Evolutionary conservation across 2,113 vertebrate species (phyloP).

Genomic region (Cyphotilapia sp.): DNA sequence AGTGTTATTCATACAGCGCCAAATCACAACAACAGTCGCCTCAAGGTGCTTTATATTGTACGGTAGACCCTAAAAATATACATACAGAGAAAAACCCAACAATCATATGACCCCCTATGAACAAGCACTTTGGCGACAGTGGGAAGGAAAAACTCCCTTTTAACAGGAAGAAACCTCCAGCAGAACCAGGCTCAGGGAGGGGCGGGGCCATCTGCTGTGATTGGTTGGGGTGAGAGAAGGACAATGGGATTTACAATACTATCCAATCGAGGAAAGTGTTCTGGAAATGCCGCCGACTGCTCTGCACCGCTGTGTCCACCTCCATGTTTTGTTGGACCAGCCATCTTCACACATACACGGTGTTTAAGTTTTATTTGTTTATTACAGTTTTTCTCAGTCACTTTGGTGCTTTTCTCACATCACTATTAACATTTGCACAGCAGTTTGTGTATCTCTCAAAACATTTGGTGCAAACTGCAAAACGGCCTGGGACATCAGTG

Average conservation of each 20-base stretch:
- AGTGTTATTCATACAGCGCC: neutral
- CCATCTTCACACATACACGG: neutral
- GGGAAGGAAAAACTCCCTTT: neutral
- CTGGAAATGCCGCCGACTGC: neutral
- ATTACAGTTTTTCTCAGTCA: neutral
- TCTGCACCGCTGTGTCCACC: fast-evolving
- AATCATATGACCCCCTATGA: neutral
- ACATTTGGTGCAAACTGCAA: neutral
- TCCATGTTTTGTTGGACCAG: neutral
- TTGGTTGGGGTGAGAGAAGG: neutral
- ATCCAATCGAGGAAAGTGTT: neutral
- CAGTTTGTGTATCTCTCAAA: neutral
- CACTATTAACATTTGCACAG: neutral
- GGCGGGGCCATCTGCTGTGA: neutral
- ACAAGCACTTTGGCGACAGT: fast-evolving
- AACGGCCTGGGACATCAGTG: neutral
- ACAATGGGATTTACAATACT: neutral
- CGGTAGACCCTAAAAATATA: fast-evolving
- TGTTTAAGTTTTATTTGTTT: neutral
- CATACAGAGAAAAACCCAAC: neutral
- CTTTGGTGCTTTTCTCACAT: neutral
- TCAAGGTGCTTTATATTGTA: fast-evolving
- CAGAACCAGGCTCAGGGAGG: neutral
- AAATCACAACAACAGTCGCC: neutral
- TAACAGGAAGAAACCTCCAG: neutral